Base-by-base conservation (phyloP, 2,797 vertebrate genomes). In the Argentina silus region DNA sequence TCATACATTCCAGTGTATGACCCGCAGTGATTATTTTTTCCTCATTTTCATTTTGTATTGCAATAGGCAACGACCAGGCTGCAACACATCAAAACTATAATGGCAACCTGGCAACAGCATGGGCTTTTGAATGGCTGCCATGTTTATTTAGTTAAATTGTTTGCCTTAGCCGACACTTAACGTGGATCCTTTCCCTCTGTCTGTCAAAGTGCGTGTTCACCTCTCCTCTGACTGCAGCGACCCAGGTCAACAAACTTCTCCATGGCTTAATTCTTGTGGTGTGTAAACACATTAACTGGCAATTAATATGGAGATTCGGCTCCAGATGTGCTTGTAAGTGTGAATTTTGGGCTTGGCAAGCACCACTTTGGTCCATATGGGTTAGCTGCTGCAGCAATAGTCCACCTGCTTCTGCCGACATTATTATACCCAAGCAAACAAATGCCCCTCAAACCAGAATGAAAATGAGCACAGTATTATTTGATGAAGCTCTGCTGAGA, bases 321-420 rank as follows among this genome's bases (percentile, higher is more conserved):
- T 88, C 89, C 91, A 91, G 90, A 91, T 91, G 89, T 87, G 88
- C 86, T 85, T 82, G 88, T 91, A 88, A 88, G 88, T 85, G 85
- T 84, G 86, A 83, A 87, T 81, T 88, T 86, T 83, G 81, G 83
- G 83, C 76, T 88, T 89, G 88, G 91, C 90, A 86, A 43, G 85
- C 81, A 1, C 76, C 73, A 68, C 76, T 65, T 71, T 15, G 72
- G 84, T 86, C 89, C 90, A 86, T 88, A 86, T 88, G 89, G 88
- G 85, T 87, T 12, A 76, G 85, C 84, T 4, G 77, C 77, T 15
- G 77, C 86, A 73, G 86, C 83, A 82, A 88, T 89, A 87, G 83
- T 85, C 85, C 89, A 92, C 90, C 90, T 91, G 90, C 84, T 91
- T 80, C 84, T 11, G 73, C 83, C 77, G 73, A 85, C 83, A 73